Evolutionary conservation across 1,140 invertebrate genomes (phyloP), one percentile per base, ranked within the genome.

Genomic region (Whitmania pigra): DNA sequence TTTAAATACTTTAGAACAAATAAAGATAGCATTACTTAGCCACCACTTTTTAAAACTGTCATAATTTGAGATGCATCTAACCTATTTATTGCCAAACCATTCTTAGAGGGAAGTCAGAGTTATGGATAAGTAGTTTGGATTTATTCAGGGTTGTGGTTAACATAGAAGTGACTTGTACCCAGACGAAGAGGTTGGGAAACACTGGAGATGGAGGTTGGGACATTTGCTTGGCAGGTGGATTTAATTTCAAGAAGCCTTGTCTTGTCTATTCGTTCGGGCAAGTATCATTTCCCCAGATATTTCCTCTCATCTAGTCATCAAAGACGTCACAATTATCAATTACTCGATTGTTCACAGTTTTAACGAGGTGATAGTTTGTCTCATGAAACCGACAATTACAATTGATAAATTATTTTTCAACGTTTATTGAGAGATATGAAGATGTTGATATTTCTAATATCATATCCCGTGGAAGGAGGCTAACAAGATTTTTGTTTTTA

Each of bases 221-320:
- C 36, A 40, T 68, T 31, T 68, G 67, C 36, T 22, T 68, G n/a
- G 11, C n/a, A 17, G 27, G 29, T 15, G n/a, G n/a, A 22, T 68
- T 29, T 36, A 31, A 43, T 31, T 25, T 43, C 13, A 22, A 22
- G n/a, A 22, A 25, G n/a, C 27, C 27, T 7, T 68, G 67, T 68
- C 67, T 68, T n/a, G 67, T 68, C 67, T 68, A 68, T 68, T 68
- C 67, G n/a, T 68, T 68, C n/a, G 67, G 67, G 67, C 29, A 63
- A 63, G 29, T 63, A 63, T 20, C 11, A 2, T 2, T 57, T n/a
- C 9, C 20, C 9, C 9, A 57, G 20, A 2, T 57, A 63, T 17
- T 63, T 31, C 11, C 60, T 27, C 29, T 5, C 11, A n/a, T 31
- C 4, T 63, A 63, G 22, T 27, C 20, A 63, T 27, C 20, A 13